Evolutionary conservation across 2,888 invertebrate species (phyloP).

Genomic region (Ceramica pisi): DNA sequence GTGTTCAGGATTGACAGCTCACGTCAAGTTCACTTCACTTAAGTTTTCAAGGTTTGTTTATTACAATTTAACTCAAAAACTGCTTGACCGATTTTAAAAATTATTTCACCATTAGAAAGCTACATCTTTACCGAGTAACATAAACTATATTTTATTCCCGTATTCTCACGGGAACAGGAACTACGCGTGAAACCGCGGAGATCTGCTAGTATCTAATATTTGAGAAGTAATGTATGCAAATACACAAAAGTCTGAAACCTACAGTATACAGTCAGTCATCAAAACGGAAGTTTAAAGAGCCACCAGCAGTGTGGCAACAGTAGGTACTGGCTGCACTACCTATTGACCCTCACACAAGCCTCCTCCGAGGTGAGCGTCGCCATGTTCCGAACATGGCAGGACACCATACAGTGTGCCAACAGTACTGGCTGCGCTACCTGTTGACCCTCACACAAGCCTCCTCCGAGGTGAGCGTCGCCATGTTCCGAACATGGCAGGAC

Average conservation of each 20-base stretch:
- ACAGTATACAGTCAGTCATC: background rate
- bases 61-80: too few species aligned
- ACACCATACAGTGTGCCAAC: background rate
- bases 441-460: slow-evolving; percentile 20
- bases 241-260: background rate
- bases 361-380: slow-evolving; percentile 1
- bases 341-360: slow-evolving; percentile 30
- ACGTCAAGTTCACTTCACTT: too few species aligned
- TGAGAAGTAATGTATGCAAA: background rate
- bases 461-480: background rate
- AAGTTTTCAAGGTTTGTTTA: too few species aligned
- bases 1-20: too few species aligned
- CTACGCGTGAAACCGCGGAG: too few species aligned
- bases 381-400: background rate
- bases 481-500: background rate
- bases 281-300: background rate
- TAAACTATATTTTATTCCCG: too few species aligned
- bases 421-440: slow-evolving; percentile 41
- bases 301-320: background rate
- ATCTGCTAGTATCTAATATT: too few species aligned
- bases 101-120: too few species aligned
- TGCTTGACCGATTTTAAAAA: too few species aligned
- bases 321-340: slow-evolving; percentile 36
- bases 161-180: too few species aligned
- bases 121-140: too few species aligned